These are phyloP conservation scores for Tetrax tetrax DNA, from an alignment of 2,113 vertebrate species.

Conservation along the genomic window DNA sequence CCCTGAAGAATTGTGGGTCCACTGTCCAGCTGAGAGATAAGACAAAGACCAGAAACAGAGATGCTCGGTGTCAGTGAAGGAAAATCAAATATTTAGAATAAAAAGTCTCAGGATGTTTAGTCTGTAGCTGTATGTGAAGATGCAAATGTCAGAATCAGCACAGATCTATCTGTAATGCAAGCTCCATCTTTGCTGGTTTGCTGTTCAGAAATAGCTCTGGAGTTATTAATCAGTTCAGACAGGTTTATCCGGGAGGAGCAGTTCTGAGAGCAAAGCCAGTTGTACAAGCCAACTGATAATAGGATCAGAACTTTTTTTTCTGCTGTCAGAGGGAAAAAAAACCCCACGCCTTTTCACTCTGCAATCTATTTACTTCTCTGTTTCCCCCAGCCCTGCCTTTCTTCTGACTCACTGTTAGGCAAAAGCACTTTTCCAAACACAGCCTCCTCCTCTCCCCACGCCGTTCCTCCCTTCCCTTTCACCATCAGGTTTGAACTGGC, in stretches of 20 bases:
- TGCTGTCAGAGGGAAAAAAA: background rate
- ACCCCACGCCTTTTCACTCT: background rate
- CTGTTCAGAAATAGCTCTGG: background rate
- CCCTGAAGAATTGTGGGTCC: background rate
- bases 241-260: constrained; percentile 8
- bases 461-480: background rate
- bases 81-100: constrained; percentile 52
- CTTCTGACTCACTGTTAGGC: background rate
- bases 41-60: constrained; percentile 31
- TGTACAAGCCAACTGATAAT: background rate
- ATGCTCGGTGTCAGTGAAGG: background rate
- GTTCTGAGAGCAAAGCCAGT: background rate
- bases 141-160: background rate
- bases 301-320: background rate
- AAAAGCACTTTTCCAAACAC: background rate
- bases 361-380: background rate
- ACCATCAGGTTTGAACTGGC: background rate
- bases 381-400: constrained; percentile 3
- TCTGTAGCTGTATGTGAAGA: background rate
- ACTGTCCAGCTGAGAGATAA: background rate
- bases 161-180: background rate
- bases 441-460: background rate
- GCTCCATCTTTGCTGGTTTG: background rate
- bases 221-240: constrained; percentile 1
- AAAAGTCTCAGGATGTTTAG: constrained; percentile 53